Evolutionary conservation across 2,888 invertebrate genomes (phyloP), one percentile per base, ranked within the genome.

Genomic region (Leucania comma): DNA sequence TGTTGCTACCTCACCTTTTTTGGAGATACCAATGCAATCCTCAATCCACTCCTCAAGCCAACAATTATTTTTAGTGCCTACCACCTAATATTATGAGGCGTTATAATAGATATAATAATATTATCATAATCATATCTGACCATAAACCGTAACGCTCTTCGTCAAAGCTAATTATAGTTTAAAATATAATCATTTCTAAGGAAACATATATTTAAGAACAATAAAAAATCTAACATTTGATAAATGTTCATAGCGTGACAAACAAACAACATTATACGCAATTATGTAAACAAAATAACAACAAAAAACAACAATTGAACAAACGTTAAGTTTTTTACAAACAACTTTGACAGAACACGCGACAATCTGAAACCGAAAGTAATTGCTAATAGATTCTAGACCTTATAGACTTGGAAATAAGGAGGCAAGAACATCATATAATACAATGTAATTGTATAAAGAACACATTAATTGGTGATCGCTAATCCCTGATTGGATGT

Each of bases 321-420:
- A 70, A 72, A 56, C 54, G 9, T 63, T 42, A 35, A 38, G 62
- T 26, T 78, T 83, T 83, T 83, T 75, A 75, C 72, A 57, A 70
- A 61, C 81, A 65, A 66, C 48, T 81, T 68, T 75, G 79, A 68
- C 79, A 70, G 67, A 22, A 38, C 85, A 85, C 85, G 85, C 85
- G 70, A 85, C 74, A 42, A 58, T 68, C 57, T 72, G 66, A 84
- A 85, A 81, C 80, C 61, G 84, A 85, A 84, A 85, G 85, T 80
- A 60, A 72, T 56, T 63, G 72, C 60, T 64, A 72, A 66, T 74
- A n/a, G 50, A 84, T 78, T 82, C n/a, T 72, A 51, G 64, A 69
- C 71, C 78, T 73, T 81, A 80, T 79, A 71, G 9, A 66, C 71
- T 82, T 78, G 24, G 38, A 24, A 80, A 83, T 83, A 83, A 65